A percentile compares a stretch with the other conserved stretches of the same genome.
These are phyloP conservation scores for Dromiciops gliroides DNA, from an alignment of 2,113 vertebrate species.

Conservation along the genomic window DNA sequence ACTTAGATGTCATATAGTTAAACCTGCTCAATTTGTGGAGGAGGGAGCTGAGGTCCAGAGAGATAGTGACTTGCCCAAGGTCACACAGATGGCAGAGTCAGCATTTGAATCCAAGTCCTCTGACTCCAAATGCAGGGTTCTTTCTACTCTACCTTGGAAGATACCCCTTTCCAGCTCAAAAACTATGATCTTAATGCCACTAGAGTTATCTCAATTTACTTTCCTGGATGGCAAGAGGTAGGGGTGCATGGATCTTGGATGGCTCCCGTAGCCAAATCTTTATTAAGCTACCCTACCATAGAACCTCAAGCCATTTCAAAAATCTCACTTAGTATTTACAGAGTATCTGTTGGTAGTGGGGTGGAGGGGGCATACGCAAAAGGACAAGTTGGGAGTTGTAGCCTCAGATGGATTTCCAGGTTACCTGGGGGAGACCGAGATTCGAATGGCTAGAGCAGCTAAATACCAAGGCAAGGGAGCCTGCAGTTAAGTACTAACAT, in stretches of 20 bases:
- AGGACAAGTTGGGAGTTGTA: not conserved
- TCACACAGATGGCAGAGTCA: not conserved
- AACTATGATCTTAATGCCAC: not conserved
- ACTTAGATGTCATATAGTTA: not conserved
- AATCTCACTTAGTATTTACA: not conserved
- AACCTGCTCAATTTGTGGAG: not conserved
- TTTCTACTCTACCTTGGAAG: not conserved
- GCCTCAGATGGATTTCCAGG: not conserved
- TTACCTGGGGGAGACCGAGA: not conserved
- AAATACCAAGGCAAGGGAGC: not conserved
- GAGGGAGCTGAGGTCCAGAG: not conserved
- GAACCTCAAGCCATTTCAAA: not conserved
- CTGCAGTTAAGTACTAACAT: not conserved
- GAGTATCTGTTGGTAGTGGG: not conserved
- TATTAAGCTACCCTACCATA: slow-evolving; percentile 10
- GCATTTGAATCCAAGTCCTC: not conserved
- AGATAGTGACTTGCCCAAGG: not conserved
- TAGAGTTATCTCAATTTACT: not conserved
- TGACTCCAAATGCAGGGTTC: not conserved
- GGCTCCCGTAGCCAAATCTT: not conserved
- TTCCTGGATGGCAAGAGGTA: slow-evolving; percentile 25
- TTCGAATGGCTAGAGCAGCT: not conserved
- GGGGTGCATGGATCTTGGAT: not conserved
- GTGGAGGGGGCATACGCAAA: not conserved
- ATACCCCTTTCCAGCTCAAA: not conserved